Conservation (phyloP, 2,797 vertebrate species). For the Leucoraja ocellata region DNA sequence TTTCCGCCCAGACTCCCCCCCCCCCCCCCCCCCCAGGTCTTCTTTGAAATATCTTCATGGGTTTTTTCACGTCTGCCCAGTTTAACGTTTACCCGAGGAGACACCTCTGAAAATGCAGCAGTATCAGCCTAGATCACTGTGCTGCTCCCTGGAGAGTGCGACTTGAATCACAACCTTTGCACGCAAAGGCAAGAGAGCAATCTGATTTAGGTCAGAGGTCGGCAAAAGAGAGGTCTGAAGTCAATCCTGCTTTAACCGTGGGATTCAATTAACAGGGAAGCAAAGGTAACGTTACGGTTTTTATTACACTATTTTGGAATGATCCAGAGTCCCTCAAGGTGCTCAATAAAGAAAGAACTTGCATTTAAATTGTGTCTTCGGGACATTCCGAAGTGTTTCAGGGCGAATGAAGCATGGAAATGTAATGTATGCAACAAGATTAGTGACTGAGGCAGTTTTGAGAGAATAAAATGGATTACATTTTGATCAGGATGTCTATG, state of each 20-base stretch:
- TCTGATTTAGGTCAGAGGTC: neutral
- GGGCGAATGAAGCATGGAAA: neutral
- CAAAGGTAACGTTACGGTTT: neutral
- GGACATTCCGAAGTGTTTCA: neutral
- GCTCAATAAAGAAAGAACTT: neutral
- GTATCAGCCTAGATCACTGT: no score
- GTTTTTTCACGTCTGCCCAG: no score
- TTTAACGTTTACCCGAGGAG: no score
- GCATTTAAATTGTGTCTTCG: neutral
- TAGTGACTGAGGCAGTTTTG: neutral
- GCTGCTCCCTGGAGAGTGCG: no score
- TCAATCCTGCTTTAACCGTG: neutral
- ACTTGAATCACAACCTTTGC: no score
- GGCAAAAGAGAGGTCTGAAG: neutral
- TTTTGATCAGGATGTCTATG: slow-evolving; percentile 6
- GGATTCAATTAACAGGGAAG: neutral
- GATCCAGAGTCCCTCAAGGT: neutral
- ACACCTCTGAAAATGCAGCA: no score
- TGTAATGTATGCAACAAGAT: neutral
- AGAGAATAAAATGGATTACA: slow-evolving; percentile 3
- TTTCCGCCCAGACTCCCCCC: no score
- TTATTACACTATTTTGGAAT: neutral
- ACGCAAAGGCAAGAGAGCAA: no score
- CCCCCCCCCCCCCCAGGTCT: no score
- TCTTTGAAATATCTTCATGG: no score